These are phyloP conservation scores for Parazoanthus swiftii DNA, from an alignment of 92 coral and sea anemone genomes.

Conservation along the genomic window DNA sequence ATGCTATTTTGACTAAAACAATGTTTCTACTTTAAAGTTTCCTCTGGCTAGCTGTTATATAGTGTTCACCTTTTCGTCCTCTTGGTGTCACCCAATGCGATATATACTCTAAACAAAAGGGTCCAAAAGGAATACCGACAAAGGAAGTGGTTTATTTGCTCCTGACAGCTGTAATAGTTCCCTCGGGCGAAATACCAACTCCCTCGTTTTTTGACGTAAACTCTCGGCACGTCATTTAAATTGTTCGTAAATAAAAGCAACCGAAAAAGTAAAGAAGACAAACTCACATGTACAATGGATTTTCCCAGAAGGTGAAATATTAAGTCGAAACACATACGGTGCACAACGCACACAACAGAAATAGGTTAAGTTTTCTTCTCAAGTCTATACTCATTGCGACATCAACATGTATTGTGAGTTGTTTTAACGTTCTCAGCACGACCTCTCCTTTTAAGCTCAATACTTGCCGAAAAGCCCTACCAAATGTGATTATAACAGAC, in stretches of 20 bases:
- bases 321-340: conserved; percentile 33
- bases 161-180: neutral
- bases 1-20: neutral
- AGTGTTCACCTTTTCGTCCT: neutral
- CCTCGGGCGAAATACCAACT: conserved; percentile 31
- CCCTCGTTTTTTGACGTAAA: conserved; percentile 15
- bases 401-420: neutral
- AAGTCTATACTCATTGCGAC: neutral
- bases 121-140: conserved; percentile 32
- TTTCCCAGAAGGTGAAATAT: conserved; percentile 25
- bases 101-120: conserved; percentile 22
- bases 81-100: neutral
- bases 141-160: conserved; percentile 30
- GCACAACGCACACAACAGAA: neutral
- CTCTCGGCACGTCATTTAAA: conserved; percentile 35
- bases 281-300: neutral
- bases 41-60: conserved; percentile 3
- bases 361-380: neutral
- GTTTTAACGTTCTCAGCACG: conserved; percentile 31
- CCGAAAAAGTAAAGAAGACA: conserved; percentile 19
- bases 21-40: neutral
- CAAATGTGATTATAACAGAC: conserved; percentile 8
- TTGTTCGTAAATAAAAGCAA: conserved; percentile 13
- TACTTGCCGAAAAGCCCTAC: conserved; percentile 10
- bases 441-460: conserved; percentile 13